Evolutionary conservation across 1,140 invertebrate species (phyloP).

Genomic region (Cataglyphis hispanica): DNA sequence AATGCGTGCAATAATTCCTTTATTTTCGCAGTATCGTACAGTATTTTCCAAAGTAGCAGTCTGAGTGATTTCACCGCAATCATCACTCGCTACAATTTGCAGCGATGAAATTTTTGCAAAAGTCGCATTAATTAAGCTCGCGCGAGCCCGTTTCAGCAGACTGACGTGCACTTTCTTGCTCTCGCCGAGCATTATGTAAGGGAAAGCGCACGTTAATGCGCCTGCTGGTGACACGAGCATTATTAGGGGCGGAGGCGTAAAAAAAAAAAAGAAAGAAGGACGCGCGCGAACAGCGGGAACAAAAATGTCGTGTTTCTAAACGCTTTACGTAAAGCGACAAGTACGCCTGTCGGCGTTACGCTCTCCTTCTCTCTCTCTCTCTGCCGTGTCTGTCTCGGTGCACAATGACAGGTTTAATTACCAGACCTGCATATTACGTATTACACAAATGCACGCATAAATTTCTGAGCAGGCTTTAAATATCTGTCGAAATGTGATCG

Average conservation of each 20-base stretch:
- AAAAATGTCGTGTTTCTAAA: constrained; percentile 64
- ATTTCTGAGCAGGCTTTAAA: constrained; percentile 39
- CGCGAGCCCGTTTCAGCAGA: constrained; percentile 31
- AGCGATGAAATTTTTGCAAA: constrained; percentile 36
- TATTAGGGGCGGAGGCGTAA: constrained; percentile 30
- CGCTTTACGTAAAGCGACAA: constrained; percentile 60
- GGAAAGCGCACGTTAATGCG: constrained; percentile 49
- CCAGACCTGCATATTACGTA: not conserved
- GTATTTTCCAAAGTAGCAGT: not conserved
- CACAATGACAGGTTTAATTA: constrained; percentile 74
- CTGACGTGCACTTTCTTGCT: constrained; percentile 56
- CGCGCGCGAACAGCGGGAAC: constrained; percentile 26
- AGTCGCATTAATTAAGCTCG: constrained; percentile 42
- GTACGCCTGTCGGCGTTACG: constrained; percentile 44
- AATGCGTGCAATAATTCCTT: not conserved
- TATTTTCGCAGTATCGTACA: not conserved
- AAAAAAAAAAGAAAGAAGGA: constrained; percentile 45
- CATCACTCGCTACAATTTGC: constrained; percentile 5
- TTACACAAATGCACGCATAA: not conserved
- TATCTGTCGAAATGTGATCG: constrained; percentile 46
- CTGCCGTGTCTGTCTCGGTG: constrained; percentile 26
- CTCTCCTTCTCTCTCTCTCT: constrained; percentile 25
- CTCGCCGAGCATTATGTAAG: constrained; percentile 48
- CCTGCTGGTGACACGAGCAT: constrained; percentile 59
- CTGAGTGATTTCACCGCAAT: not conserved